Base-by-base conservation (phyloP, 1,140 invertebrate species). In the Orussus abietinus region DNA sequence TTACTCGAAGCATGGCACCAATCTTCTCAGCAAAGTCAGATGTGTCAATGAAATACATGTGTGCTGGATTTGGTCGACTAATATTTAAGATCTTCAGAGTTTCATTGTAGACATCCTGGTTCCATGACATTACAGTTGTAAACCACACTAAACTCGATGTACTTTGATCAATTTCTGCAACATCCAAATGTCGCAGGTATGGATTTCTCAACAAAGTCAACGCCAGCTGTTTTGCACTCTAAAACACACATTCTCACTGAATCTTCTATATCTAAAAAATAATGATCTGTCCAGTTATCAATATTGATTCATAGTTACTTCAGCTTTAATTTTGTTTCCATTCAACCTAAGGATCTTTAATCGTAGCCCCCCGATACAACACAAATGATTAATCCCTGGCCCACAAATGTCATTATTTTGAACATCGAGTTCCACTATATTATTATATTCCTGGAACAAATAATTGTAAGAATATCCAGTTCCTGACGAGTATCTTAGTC, bases 11-110 rank as follows among this genome's bases (percentile, higher is more conserved):
- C 51, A 68, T 60, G 5, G 39, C 26, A 22, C 64, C 62, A 15
- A 72, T 38, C 10, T 57, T 18, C 13, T 45, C 48, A 4, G 70
- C 64, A 34, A 69, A 54, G 38, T 59, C 55, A 5, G 36, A 40
- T 19, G 47, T 47, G 36, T 71, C 59, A 17, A 64, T 59, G 7
- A 40, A 48, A 18, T 59, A 50, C 42, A 50, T 61, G 25, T 47
- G 57, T 30, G 45, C 41, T 20, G 76, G 74, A 33, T 75, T 60
- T 2, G 80, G 62, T 54, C 77, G 57, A 22, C 77, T 80, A 5
- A 82, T 66, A 61, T 81, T 73, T 7, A 82, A 51, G 1, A 70
- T 59, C 63, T 69, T 74, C n/a, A 82, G 31, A 5, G 58, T 69
- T n/a, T 49, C 60, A 41, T 63, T 65, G 18, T 12, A 38, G 4